Evolutionary conservation across 2,797 vertebrate species (phyloP).

Genomic region (Lycodopsis pacificus): DNA sequence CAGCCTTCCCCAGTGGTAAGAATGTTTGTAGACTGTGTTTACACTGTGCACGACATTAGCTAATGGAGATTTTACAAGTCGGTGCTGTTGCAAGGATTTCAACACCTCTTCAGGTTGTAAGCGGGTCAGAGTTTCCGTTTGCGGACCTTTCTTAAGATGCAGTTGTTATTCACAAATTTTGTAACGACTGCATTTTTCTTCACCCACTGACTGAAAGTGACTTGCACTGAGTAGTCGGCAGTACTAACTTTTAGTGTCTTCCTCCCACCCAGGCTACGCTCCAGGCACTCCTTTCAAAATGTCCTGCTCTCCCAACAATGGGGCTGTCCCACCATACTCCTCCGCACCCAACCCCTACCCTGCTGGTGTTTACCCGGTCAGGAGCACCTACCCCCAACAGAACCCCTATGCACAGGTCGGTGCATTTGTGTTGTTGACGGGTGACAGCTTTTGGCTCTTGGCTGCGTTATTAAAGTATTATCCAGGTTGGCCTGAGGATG

Average conservation of each 20-base stretch:
- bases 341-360: constrained; percentile 94
- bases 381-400: constrained; percentile 97
- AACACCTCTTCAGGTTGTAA: background rate
- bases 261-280: constrained; percentile 87
- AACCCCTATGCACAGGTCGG: constrained; percentile 96
- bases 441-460: background rate
- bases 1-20: constrained; percentile 92
- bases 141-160: background rate
- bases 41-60: background rate
- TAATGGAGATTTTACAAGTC: background rate
- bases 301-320: constrained; percentile 96
- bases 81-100: background rate
- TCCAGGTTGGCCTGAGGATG: background rate
- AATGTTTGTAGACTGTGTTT: background rate
- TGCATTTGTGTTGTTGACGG: background rate
- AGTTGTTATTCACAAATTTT: background rate
- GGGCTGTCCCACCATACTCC: constrained; percentile 93
- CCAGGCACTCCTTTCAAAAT: constrained; percentile 97
- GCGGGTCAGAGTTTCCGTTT: background rate
- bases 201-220: background rate
- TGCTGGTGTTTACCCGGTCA: constrained; percentile 93
- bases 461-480: background rate
- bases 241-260: constrained; percentile 16
- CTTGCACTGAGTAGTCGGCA: background rate
- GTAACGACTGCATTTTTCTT: background rate